Percentiles rank a stretch among this genome's conserved stretches.
These are phyloP conservation scores for Ictalurus punctatus DNA, from an alignment of 2,113 vertebrate species.

Conservation along the genomic window DNA sequence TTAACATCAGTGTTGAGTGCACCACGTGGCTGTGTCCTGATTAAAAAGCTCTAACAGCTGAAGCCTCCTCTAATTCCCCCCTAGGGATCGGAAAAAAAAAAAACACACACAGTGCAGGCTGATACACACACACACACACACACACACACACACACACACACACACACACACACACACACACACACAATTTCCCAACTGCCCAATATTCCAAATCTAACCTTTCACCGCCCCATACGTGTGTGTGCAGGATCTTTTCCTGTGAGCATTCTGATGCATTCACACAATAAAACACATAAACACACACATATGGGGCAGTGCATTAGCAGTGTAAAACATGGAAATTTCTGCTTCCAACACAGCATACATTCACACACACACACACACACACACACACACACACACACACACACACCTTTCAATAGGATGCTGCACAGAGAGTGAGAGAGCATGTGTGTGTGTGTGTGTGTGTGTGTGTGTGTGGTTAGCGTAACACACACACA, in stretches of 20 bases:
- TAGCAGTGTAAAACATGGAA: too few species aligned
- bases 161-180: neutral
- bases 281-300: neutral
- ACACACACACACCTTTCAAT: neutral
- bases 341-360: too few species aligned
- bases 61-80: neutral
- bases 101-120: neutral
- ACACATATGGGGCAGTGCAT: too few species aligned
- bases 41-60: constrained; percentile 9
- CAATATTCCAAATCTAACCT: neutral
- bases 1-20: neutral
- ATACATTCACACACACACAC: neutral
- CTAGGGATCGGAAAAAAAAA: neutral
- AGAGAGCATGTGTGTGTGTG: neutral
- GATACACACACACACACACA: neutral
- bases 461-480: neutral
- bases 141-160: neutral
- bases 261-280: constrained; percentile 5
- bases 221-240: neutral
- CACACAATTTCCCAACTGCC: constrained; percentile 6
- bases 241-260: neutral
- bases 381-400: neutral
- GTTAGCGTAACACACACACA: neutral
- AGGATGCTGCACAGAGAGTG: neutral
- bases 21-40: constrained; percentile 12